Base-by-base conservation (phyloP, 2,888 invertebrate species). In the Melangyna quadrimaculata region DNA sequence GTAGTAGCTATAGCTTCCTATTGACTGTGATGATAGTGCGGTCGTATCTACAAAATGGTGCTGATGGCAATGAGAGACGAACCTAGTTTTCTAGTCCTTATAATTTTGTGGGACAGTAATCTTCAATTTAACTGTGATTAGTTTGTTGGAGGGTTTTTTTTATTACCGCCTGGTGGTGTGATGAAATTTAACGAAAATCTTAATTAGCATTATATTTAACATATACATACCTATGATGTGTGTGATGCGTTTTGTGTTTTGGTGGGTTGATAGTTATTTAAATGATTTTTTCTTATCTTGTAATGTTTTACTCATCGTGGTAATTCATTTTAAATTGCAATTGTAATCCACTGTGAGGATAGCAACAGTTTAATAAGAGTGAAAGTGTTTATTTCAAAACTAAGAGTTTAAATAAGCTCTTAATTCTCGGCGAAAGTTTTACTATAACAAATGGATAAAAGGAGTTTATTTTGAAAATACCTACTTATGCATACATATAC, bases 91-190 rank as follows among this genome's bases (percentile, higher is more conserved):
- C 45, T 10, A 2, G 57, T 43, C 70, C 65, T 43, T 65, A n/a
- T n/a, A 74, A 40, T 71, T 79, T 83, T 74, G 83, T 71, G 83
- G 74, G 79, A 53, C 51, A 70, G 57, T 79, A 71, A 79, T 79
- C 78, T 83, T 74, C 82, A 69, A 70, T 78, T 73, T 78, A 78
- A 78, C 48, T 73, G 37, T 73, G 71, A 70, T 79, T 83, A 65
- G 70, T 65, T 70, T 65, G 43, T 70, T 65, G 14, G 65, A 51
- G 73, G 45, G 29, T 8, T 7, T 65, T 65, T 57, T 59, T 69
- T 72, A 53, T 61, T 72, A 45, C 53, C 32, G 61, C 77, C 45
- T 57, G 32, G 19, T 48, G 19, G 65, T 40, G 43, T 22, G 35
- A 29, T 12, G 35, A 40, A 57, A 27, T 75, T 55, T 53, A n/a